Evolutionary conservation across 2,888 invertebrate genomes (phyloP), one percentile per base, ranked within the genome.

Genomic region (Macaria liturata): DNA sequence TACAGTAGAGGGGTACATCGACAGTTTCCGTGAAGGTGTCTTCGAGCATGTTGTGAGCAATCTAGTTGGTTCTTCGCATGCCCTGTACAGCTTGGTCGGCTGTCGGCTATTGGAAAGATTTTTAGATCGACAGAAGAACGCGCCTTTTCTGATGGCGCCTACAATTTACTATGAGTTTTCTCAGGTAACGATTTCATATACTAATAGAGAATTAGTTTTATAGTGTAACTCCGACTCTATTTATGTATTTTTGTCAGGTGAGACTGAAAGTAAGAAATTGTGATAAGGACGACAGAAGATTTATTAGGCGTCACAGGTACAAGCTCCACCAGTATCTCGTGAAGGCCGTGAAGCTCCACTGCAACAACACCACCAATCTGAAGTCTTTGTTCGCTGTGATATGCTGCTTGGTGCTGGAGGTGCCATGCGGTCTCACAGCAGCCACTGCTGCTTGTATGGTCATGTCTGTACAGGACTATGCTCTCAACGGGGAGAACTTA

Each of bases 381-480:
- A 93, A 93, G 66, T 86, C 87, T 4, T 76, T 92, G 0, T 94
- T 93, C 66, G 84, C 91, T 42, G 86, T 93, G 0, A 80, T 94
- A n/a, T 93, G 93, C 49, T 75, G 93, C 46, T 78, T 93, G 1
- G 82, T 93, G 0, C 75, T 93, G 7, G 94, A 94, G 72, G 88
- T 94, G 9, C 94, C 95, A 0, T 94, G 94, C 57, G 93, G 94
- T 0, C 91, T 93, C 67, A 93, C 93, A 0, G 94, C 94, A 0
- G 93, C 94, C 0, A 87, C 92, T 0, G 80, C 93, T 4, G 92
- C 93, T 0, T 94, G 93, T 65, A 82, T 94, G 34, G 80, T 90
- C 0, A 94, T 95, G 94, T 87, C 92, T 6, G 80, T 95, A n/a
- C 95, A 95, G 72, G 93, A 94, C 57, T 81, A 83, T 32, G 90